Conservation (phyloP, 2,797 vertebrate species). For the Peromyscus aztecus region DNA sequence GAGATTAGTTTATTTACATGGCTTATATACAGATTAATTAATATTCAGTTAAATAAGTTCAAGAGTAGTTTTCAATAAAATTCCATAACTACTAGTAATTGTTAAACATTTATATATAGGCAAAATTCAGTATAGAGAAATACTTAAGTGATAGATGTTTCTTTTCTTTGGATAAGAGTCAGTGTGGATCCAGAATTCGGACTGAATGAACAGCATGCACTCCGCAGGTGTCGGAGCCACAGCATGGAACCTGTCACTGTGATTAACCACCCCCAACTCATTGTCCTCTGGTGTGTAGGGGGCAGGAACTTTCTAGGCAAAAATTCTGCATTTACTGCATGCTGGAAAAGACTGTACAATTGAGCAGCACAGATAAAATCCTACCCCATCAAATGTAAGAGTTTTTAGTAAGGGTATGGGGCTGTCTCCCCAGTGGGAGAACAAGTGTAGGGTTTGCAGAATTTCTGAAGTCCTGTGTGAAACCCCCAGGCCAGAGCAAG, state of each 20-base stretch:
- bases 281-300: too few species aligned
- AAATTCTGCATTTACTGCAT: not conserved
- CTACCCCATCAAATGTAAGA: accelerated
- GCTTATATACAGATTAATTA: not conserved
- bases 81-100: not conserved
- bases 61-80: constrained; percentile 35
- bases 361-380: not conserved
- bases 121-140: not conserved
- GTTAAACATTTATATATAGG: not conserved
- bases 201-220: not conserved
- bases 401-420: not conserved
- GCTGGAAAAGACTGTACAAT: not conserved
- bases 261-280: not conserved
- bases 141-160: not conserved
- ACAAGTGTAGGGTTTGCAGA: not conserved
- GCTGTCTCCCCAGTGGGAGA: not conserved
- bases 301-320: not conserved
- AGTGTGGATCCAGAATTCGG: not conserved
- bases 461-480: not conserved
- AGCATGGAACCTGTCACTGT: not conserved
- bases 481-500: too few species aligned
- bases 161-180: not conserved
- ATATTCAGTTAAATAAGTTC: not conserved
- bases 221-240: too few species aligned
- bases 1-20: not conserved